Percentiles rank a stretch among this genome's conserved stretches.
phyloP scores from a whole-genome alignment of 2,888 invertebrate species.

The Ethmia dodecea region DNA sequence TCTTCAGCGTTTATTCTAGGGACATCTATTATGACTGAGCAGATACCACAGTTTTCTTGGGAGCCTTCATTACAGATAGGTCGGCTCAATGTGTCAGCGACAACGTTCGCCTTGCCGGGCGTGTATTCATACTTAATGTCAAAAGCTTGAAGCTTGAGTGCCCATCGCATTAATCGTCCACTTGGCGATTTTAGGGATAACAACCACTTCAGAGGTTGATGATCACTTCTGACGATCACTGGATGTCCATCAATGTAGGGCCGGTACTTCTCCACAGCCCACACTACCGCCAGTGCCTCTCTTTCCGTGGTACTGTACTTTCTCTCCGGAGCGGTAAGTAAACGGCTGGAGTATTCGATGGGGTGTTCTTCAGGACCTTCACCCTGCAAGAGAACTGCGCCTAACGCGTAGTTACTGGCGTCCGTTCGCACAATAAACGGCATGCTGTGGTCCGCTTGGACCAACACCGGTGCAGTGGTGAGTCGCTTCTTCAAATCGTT shows the following conservation, averaged over 20 bases:
- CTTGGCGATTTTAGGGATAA: conserved; percentile 38
- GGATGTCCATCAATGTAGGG: conserved; percentile 40
- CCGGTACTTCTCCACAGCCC: conserved; percentile 21
- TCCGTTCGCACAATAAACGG: conserved; percentile 32
- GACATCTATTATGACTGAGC: conserved; percentile 14
- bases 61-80: conserved; percentile 6
- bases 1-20: conserved; percentile 7
- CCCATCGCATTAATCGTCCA: conserved; percentile 56
- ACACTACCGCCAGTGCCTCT: conserved; percentile 28
- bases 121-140: conserved; percentile 40
- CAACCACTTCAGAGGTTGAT: conserved; percentile 54
- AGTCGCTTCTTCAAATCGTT: conserved; percentile 16
- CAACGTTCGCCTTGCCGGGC: conserved; percentile 31
- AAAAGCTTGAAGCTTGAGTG: conserved; percentile 40
- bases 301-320: conserved; percentile 50
- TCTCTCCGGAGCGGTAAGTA: conserved; percentile 27
- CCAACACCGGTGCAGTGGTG: conserved; percentile 21
- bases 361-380: conserved; percentile 21
- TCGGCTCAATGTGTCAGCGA: conserved; percentile 20
- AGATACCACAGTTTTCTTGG: conserved; percentile 13
- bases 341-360: conserved; percentile 24
- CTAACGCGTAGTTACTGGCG: conserved; percentile 29
- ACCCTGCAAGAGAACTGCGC: conserved; percentile 26
- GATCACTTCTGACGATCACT: conserved; percentile 41
- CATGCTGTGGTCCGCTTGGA: conserved; percentile 22